These are phyloP conservation scores for Cactoblastis cactorum DNA, from an alignment of 2,888 invertebrate genomes.

Conservation along the genomic window DNA sequence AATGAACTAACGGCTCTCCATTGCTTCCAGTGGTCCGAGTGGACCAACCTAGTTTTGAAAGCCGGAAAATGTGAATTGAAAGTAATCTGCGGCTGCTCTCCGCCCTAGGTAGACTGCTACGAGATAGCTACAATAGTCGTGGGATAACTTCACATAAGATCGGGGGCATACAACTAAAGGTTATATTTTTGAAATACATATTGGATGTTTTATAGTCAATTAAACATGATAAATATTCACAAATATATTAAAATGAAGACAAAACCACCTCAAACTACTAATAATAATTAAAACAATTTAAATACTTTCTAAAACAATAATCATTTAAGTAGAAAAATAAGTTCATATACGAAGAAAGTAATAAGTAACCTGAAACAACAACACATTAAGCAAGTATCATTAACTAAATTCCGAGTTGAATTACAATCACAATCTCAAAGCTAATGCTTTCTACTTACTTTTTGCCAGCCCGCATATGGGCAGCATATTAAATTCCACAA, in stretches of 20 bases:
- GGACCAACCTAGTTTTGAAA: constrained; percentile 70
- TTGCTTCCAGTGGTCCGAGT: constrained; percentile 59
- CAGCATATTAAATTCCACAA: constrained; percentile 37
- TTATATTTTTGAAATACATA: too few species aligned
- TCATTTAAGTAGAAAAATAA: too few species aligned
- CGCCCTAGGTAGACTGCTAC: constrained; percentile 44
- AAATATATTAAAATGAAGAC: too few species aligned
- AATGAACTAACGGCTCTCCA: constrained; percentile 74
- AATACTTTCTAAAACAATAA: too few species aligned
- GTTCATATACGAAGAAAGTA: neutral
- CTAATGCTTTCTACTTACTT: constrained; percentile 14
- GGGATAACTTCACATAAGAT: constrained; percentile 9
- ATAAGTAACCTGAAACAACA: constrained; percentile 13
- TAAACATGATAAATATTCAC: too few species aligned
- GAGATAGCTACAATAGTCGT: constrained; percentile 22
- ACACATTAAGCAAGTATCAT: neutral
- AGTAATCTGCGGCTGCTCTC: constrained; percentile 66
- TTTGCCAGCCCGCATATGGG: constrained; percentile 58
- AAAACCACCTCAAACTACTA: too few species aligned
- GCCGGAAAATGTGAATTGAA: constrained; percentile 78
- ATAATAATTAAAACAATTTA: too few species aligned
- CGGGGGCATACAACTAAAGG: neutral
- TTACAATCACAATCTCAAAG: neutral
- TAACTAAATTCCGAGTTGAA: neutral
- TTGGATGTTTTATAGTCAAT: too few species aligned